A percentile compares a stretch with the other conserved stretches of the same genome.
These are phyloP conservation scores for Didymodactylos carnosus DNA, from an alignment of 2,888 invertebrate genomes.

Conservation along the genomic window DNA sequence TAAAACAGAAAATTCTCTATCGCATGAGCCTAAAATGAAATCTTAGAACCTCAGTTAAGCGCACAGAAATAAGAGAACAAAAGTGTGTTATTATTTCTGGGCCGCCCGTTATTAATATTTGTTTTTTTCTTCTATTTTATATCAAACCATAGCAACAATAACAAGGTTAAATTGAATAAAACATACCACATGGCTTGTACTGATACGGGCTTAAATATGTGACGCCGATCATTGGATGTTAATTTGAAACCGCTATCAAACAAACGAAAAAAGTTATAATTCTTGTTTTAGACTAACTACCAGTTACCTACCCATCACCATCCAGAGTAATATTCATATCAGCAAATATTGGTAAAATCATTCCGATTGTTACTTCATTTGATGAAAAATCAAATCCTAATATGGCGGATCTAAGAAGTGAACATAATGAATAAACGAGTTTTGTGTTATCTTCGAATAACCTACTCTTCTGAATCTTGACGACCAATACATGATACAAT, in stretches of 20 bases:
- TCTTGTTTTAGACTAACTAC: not conserved
- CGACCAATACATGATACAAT: not conserved
- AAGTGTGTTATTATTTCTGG: too few relatives aligned
- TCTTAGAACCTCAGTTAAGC: too few relatives aligned
- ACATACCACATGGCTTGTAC: constrained; percentile 13
- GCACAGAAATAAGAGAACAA: too few relatives aligned
- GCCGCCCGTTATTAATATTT: too few relatives aligned
- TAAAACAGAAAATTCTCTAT: too few relatives aligned
- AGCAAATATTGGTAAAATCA: constrained; percentile 10
- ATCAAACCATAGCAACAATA: too few relatives aligned
- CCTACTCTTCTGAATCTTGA: not conserved
- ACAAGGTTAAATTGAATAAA: too few relatives aligned
- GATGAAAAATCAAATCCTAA: not conserved
- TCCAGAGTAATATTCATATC: constrained; percentile 11
- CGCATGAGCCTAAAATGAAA: too few relatives aligned
- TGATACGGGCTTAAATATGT: constrained; percentile 13
- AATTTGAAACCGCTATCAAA: constrained; percentile 7
- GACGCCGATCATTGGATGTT: constrained; percentile 8
- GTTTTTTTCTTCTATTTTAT: too few relatives aligned
- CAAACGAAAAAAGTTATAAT: not conserved
- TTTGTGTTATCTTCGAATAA: not conserved
- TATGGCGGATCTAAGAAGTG: not conserved
- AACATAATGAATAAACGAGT: not conserved
- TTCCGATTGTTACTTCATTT: constrained; percentile 2
- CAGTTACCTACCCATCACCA: constrained; percentile 11